These are phyloP conservation scores for Myzus persicae DNA, from an alignment of 1,140 invertebrate species.

Conservation along the genomic window DNA sequence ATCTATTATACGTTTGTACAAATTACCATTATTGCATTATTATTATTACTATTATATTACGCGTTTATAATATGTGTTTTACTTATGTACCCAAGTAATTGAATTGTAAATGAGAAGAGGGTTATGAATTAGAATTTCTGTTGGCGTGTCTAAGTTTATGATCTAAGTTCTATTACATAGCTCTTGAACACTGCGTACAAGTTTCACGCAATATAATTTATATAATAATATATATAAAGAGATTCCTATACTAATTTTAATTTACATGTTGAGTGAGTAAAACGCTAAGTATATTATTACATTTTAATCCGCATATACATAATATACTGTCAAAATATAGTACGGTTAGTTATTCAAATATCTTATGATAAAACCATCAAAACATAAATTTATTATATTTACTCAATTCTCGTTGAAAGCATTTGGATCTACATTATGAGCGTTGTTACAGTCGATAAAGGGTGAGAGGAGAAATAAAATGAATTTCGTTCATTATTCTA, in stretches of 20 bases:
- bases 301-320: not conserved
- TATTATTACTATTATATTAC: not conserved
- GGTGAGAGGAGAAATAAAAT: not conserved
- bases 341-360: not conserved
- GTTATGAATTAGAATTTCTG: constrained; percentile 36
- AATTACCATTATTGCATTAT: not conserved
- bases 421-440: not conserved
- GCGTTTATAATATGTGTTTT: not conserved
- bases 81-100: constrained; percentile 24
- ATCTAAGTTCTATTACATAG: constrained; percentile 23
- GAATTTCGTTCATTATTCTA: not conserved
- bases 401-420: not conserved
- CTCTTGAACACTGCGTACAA: not conserved
- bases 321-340: not conserved
- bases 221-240: not conserved
- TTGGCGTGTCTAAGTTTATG: not conserved
- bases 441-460: not conserved
- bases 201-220: not conserved
- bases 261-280: not conserved
- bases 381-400: not conserved
- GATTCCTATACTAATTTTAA: not conserved
- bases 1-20: not conserved
- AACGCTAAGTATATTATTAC: not conserved
- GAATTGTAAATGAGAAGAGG: constrained; percentile 49
- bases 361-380: not conserved